Evolutionary conservation across 2,888 invertebrate genomes (phyloP), one percentile per base, ranked within the genome.

Genomic region (Lobophora halterata): DNA sequence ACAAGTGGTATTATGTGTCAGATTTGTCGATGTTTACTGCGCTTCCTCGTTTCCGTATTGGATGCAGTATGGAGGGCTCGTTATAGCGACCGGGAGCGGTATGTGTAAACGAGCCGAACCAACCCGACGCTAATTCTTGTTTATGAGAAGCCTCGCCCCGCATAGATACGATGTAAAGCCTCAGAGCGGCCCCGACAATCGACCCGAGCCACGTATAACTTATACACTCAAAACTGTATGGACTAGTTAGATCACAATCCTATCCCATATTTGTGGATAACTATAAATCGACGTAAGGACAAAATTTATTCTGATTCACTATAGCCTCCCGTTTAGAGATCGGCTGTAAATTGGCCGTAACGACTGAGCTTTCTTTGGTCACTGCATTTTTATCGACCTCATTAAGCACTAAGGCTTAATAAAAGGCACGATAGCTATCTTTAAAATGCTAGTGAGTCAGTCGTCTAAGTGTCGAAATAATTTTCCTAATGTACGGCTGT

Each of bases 111-210:
- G 82, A 80, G 75, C 71, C 70, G 69, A 76, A 70, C 74, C 64
- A 68, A 72, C 75, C 67, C 72, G 80, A 79, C 78, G 77, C 78
- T 86, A 83, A 86, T 85, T 80, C 86, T 82, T 76, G 77, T 86
- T 86, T 86, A 86, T 80, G 82, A 78, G 70, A 49, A 67, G 65
- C 70, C 71, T 73, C 62, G 69, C 64, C 66, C 66, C 58, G 71
- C 66, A 66, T 70, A 75, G 69, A 65, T 62, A 65, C 71, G 64
- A 71, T 63, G 60, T 66, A 65, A 63, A 66, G 66, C 70, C 71
- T 68, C 73, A 65, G 62, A 68, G 65, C 72, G 69, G 71, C 61
- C 61, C 71, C 70, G 65, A 76, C 76, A 75, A 75, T 79, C 77
- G 74, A 67, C 71, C 59, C 64, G 44, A 49, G 57, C 37, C 31